phyloP scores from a whole-genome alignment of 2,113 vertebrate species.

The Poicephalus meyeri region DNA sequence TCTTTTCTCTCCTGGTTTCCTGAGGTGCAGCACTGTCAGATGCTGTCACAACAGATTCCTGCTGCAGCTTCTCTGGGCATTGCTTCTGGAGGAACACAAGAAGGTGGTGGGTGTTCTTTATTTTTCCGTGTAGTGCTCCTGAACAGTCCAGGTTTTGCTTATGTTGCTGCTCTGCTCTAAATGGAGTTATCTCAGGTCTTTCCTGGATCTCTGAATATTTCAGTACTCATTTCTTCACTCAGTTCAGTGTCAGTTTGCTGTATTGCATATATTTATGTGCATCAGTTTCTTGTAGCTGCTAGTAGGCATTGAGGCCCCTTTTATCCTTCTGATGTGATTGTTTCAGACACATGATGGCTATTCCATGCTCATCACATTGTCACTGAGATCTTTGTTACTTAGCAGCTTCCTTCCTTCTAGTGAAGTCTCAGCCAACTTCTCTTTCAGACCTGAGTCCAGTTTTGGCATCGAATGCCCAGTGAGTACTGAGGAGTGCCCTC shows the following conservation, averaged over 20 bases:
- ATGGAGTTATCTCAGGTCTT: neutral
- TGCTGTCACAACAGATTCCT: conserved; percentile 36
- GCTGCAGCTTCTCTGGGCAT: conserved; percentile 2
- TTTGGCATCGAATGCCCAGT: neutral
- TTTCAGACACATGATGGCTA: conserved; percentile 3
- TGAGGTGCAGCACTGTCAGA: neutral
- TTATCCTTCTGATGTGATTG: conserved; percentile 7
- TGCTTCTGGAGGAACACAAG: neutral
- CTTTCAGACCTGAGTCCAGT: neutral
- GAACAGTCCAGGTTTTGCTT: neutral
- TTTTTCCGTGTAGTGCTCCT: neutral
- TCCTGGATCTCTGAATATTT: neutral
- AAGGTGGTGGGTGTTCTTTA: conserved; percentile 26
- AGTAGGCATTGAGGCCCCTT: neutral
- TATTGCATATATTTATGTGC: neutral
- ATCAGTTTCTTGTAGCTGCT: neutral
- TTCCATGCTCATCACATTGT: neutral
- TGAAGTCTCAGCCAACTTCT: neutral
- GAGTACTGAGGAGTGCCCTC: neutral
- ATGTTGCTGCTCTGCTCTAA: neutral
- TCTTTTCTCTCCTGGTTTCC: neutral
- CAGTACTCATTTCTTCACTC: neutral
- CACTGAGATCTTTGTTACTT: conserved; percentile 35
- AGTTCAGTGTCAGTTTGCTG: neutral
- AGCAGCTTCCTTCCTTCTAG: neutral